These are phyloP conservation scores for Ooceraea biroi DNA, from an alignment of 1,140 invertebrate species.

Conservation along the genomic window DNA sequence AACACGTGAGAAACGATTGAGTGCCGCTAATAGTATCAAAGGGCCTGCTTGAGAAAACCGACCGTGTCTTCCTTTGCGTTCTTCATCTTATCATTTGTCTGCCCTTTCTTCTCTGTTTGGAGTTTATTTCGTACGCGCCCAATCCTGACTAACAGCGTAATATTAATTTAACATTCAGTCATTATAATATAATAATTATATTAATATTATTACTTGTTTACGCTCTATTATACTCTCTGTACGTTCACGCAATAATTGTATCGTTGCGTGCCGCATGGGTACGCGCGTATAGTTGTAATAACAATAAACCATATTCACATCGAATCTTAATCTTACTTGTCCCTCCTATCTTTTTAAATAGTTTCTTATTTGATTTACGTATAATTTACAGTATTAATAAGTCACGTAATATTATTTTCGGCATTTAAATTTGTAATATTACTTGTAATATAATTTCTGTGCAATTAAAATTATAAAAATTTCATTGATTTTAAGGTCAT, in stretches of 20 bases:
- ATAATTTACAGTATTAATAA: background rate
- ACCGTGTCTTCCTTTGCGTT: constrained; percentile 45
- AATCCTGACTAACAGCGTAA: constrained; percentile 74
- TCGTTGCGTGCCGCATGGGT: constrained; percentile 70
- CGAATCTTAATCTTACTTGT: constrained; percentile 66
- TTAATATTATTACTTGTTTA: constrained; percentile 82
- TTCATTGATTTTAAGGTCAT: background rate
- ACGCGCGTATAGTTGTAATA: constrained; percentile 74
- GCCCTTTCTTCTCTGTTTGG: constrained; percentile 37
- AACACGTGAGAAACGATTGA: background rate
- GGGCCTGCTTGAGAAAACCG: constrained; percentile 38
- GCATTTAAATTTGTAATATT: background rate
- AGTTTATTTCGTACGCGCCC: constrained; percentile 65
- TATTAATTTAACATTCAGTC: constrained; percentile 76
- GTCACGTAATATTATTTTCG: background rate
- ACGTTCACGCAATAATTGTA: constrained; percentile 80
- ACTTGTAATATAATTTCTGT: background rate
- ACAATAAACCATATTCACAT: constrained; percentile 79
- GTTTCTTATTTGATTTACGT: background rate
- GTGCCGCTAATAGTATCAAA: background rate
- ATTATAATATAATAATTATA: constrained; percentile 79
- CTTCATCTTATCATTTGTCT: constrained; percentile 6
- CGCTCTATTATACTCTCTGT: constrained; percentile 77
- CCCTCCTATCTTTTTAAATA: background rate
- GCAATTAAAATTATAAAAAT: background rate